A percentile compares a stretch with the other conserved stretches of the same genome.
Evolutionary conservation across 2,113 vertebrate species (phyloP).

Genomic region (Calyptomena viridis): DNA sequence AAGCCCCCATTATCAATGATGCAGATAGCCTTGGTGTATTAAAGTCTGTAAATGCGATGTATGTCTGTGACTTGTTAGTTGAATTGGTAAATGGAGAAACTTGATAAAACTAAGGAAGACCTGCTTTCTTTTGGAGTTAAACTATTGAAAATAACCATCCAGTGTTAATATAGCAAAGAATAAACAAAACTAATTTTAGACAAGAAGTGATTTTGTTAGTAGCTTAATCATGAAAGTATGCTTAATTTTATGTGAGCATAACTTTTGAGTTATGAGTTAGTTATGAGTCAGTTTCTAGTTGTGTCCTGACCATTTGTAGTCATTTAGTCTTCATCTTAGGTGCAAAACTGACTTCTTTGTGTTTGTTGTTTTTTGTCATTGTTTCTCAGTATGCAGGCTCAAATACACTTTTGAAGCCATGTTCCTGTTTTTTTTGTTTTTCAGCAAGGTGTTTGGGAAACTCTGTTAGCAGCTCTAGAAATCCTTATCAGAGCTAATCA

Average conservation of each 20-base stretch:
- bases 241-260: not conserved
- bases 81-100: not conserved
- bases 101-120: not conserved
- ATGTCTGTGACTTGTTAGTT: not conserved
- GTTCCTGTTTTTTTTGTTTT: constrained; percentile 9
- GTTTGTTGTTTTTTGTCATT: not conserved
- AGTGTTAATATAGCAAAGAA: not conserved
- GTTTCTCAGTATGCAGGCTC: not conserved
- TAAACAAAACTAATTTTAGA: not conserved
- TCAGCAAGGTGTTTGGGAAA: constrained; percentile 92
- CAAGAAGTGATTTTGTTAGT: not conserved
- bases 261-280: not conserved
- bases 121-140: not conserved
- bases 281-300: not conserved
- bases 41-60: not conserved
- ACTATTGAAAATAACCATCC: not conserved
- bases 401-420: not conserved
- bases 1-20: not conserved
- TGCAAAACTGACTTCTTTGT: not conserved
- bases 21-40: not conserved
- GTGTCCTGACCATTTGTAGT: not conserved
- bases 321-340: not conserved
- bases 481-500: constrained; percentile 91
- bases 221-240: not conserved
- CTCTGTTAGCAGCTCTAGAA: constrained; percentile 86